Conservation (phyloP, 2,797 vertebrate genomes). For the Rhyacichthys aspro region DNA sequence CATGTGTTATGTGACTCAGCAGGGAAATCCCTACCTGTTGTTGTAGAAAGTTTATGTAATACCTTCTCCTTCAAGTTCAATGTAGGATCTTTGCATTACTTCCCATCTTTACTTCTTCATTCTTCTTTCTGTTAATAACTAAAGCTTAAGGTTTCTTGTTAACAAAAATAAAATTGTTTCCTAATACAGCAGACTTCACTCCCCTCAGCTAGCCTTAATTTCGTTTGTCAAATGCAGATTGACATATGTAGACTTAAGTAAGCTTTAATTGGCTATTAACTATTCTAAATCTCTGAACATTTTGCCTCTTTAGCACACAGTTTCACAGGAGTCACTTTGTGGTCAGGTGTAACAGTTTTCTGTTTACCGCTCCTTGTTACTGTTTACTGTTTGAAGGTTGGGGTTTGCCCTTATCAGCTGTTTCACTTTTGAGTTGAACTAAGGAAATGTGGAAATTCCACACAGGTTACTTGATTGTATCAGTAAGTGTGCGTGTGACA, state of each 20-base stretch:
- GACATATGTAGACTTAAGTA: neutral
- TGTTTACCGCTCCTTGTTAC: constrained; percentile 41
- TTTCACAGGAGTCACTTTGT: neutral
- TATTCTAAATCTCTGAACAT: neutral
- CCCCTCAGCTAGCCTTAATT: neutral
- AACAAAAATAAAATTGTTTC: neutral
- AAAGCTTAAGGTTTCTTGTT: constrained; percentile 4
- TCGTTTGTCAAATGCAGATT: neutral
- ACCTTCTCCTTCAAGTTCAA: constrained; percentile 12
- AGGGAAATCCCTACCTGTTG: constrained; percentile 5
- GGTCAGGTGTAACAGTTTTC: constrained; percentile 19
- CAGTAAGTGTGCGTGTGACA: constrained; percentile 7
- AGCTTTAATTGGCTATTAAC: neutral
- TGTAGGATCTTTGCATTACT: constrained; percentile 29
- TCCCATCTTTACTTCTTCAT: constrained; percentile 52
- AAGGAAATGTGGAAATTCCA: constrained; percentile 66
- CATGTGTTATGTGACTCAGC: constrained; percentile 58
- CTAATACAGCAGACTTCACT: too few species aligned
- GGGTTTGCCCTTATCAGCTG: constrained; percentile 53
- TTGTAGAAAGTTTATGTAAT: constrained; percentile 26
- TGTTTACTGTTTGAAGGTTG: constrained; percentile 52
- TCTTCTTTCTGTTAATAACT: constrained; percentile 37
- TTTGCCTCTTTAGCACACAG: neutral
- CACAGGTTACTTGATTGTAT: constrained; percentile 9
- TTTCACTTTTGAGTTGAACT: constrained; percentile 48